Evolutionary conservation across 2,888 invertebrate species (phyloP).

Genomic region (Ecdyonurus torrentis): DNA sequence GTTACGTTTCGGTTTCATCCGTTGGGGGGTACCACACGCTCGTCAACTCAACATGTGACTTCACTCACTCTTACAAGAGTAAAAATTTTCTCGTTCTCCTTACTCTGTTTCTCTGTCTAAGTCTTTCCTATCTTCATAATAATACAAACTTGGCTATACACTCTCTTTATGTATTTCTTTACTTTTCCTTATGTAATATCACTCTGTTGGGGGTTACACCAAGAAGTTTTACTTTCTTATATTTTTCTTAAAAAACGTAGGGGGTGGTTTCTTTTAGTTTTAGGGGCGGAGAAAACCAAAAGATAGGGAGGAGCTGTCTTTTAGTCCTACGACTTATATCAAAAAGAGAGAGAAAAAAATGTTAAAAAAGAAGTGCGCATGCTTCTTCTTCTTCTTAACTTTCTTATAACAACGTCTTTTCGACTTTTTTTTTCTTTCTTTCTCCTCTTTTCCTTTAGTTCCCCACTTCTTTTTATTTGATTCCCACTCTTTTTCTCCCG

Average conservation of each 20-base stretch:
- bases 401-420: background rate
- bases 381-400: constrained; percentile 3
- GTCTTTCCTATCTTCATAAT: too few relatives aligned
- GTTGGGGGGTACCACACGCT: constrained; percentile 9
- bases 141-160: too few relatives aligned
- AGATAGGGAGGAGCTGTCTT: constrained; percentile 4
- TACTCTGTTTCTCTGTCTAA: background rate
- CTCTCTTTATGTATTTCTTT: too few relatives aligned
- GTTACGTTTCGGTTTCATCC: constrained; percentile 10
- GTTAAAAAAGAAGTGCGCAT: constrained; percentile 8
- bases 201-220: background rate
- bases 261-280: background rate
- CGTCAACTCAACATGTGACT: constrained; percentile 2
- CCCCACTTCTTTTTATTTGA: background rate
- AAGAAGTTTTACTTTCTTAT: too few relatives aligned
- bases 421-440: background rate
- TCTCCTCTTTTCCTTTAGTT: background rate
- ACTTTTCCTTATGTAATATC: background rate
- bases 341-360: constrained; percentile 6
- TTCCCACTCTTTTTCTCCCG: background rate
- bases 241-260: background rate
- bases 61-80: constrained; percentile 7
- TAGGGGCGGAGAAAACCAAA: constrained; percentile 7
- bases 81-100: background rate
- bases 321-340: background rate